Evolutionary conservation across 2,113 vertebrate species (phyloP), one percentile per base, ranked within the genome.

Genomic region (Alligator mississippiensis): DNA sequence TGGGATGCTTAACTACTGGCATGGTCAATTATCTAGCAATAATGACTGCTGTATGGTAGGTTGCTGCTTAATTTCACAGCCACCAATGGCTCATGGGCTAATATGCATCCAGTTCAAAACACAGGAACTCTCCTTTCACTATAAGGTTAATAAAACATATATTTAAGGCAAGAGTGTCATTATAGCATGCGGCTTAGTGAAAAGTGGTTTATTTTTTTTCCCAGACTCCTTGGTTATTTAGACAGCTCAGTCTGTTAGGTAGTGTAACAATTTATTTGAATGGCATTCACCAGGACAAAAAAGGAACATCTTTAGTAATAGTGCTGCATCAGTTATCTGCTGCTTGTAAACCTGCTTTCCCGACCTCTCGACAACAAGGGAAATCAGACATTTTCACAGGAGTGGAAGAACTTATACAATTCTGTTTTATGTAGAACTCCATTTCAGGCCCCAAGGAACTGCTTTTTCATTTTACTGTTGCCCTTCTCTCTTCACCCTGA

Each of bases 401-500:
- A 13, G 27, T 77, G 79, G 89, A 94, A 90, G 86, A 93, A 80
- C 89, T 90, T 77, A 61, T 13, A 72, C 22, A 16, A 77, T 82
- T 92, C 93, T 79, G 87, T 92, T 96, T 96, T 82, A 92, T 94
- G 96, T 68, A 92, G 90, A 96, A 95, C 93, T 96, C 91, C 92
- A 87, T 81, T 89, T 87, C 88, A 77, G 88, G 94, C 95, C 94
- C 93, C 57, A 57, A 96, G 96, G 94, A 98, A 27, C 85, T 89
- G 92, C 96, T 96, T 97, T 97, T 97, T 97, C 97, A 97, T 98
- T 97, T 97, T 87, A 92, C 8, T 14, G 80, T 80, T 89, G 95
- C 95, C 96, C 96, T 96, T 87, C 96, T 81, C 95, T 94, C 80
- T 70, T 96, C 95, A 94, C 94, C 93, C 92, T 16, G 90, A 97